phyloP scores from a whole-genome alignment of 2,797 vertebrate genomes.

The Trachops cirrhosus region DNA sequence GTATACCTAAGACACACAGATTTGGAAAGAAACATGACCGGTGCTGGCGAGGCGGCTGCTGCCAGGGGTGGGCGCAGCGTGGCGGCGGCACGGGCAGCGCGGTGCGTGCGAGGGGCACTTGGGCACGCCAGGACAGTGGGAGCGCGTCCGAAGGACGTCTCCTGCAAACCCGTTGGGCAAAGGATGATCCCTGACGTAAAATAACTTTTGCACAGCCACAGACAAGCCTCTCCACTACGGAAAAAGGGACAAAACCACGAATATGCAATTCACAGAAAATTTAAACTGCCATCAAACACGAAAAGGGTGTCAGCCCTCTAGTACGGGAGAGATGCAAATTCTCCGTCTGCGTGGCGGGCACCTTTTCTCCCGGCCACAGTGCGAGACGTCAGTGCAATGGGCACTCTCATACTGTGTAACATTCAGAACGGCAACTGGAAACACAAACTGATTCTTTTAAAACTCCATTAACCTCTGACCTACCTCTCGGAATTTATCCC shows the following conservation, averaged over 20 bases:
- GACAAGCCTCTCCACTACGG: background rate
- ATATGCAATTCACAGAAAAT: background rate
- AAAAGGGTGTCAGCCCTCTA: background rate
- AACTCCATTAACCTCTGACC: background rate
- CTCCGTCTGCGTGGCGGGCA: background rate
- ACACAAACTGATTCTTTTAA: background rate
- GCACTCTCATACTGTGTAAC: background rate
- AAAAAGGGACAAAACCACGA: background rate
- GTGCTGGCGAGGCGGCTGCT: background rate
- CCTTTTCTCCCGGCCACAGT: background rate
- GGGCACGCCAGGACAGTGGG: background rate
- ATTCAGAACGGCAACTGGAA: background rate
- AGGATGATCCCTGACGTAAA: background rate
- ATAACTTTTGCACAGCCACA: background rate
- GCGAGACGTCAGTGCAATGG: background rate
- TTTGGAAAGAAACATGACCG: background rate
- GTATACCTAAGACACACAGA: background rate
- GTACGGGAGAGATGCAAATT: background rate
- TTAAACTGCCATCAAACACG: background rate
- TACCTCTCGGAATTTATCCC: background rate
- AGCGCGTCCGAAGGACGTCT: background rate
- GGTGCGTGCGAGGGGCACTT: fast-evolving
- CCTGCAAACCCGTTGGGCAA: background rate
- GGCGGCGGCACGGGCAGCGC: background rate
- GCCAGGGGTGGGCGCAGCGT: no score